Evolutionary conservation across 2,888 invertebrate species (phyloP).

Genomic region (Hypselothyrea guttata): DNA sequence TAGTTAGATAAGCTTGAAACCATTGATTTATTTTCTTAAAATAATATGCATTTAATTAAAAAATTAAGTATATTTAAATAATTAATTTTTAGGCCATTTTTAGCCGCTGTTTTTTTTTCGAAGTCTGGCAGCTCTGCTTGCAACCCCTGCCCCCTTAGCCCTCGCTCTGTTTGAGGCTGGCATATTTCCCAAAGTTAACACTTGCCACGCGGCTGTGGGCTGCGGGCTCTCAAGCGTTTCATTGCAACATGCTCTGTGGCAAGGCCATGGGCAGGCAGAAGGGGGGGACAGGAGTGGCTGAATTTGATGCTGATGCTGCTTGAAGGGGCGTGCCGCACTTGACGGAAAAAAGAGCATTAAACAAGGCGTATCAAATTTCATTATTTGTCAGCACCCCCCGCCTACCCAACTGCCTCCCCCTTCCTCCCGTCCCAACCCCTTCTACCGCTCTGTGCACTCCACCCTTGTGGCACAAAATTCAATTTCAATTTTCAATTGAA

Average conservation of each 20-base stretch:
- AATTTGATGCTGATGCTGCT: slow-evolving; percentile 21
- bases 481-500: slow-evolving; percentile 63
- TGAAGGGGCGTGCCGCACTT: slow-evolving; percentile 42
- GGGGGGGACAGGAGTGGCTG: not conserved
- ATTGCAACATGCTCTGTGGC: slow-evolving; percentile 52
- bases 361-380: slow-evolving; percentile 83
- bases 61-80: too few species aligned
- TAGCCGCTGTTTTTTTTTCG: too few species aligned
- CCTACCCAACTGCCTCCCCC: slow-evolving; percentile 5
- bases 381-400: slow-evolving; percentile 69
- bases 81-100: too few species aligned
- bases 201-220: slow-evolving; percentile 77
- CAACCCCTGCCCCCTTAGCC: not conserved
- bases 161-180: slow-evolving; percentile 2
- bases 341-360: slow-evolving; percentile 81
- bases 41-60: too few species aligned
- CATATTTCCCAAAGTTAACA: slow-evolving; percentile 71
- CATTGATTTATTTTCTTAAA: too few species aligned
- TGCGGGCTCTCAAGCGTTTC: slow-evolving; percentile 76
- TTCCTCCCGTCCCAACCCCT: not conserved
- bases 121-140: too few species aligned
- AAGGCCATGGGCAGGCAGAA: not conserved
- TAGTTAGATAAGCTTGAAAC: too few species aligned
- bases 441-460: not conserved
- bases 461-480: slow-evolving; percentile 55